These are phyloP conservation scores for Lichenostomus cassidix DNA, from an alignment of 2,113 vertebrate species.

Conservation along the genomic window DNA sequence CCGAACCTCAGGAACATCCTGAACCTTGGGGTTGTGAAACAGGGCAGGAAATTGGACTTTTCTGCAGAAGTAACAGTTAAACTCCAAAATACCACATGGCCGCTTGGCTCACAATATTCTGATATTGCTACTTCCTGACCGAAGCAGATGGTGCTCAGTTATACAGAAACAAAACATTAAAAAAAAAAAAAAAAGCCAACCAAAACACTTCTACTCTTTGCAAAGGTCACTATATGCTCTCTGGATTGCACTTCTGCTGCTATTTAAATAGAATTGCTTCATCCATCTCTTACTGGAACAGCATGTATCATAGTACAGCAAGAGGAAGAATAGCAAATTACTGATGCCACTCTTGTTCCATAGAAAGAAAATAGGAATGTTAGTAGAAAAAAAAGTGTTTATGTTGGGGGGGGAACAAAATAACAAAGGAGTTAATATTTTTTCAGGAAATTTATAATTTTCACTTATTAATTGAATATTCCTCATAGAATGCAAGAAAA, in stretches of 20 bases:
- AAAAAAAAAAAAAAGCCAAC: not conserved
- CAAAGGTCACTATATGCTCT: not conserved
- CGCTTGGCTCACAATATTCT: conserved; percentile 3
- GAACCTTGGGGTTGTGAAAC: not conserved
- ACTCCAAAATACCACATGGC: conserved; percentile 25
- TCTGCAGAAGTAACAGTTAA: conserved; percentile 1
- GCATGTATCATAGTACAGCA: not conserved
- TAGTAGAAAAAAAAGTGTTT: not conserved
- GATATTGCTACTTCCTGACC: conserved; percentile 52
- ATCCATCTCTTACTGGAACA: conserved; percentile 3
- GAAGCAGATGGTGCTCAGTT: conserved; percentile 47
- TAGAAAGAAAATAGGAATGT: not conserved
- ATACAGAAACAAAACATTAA: not conserved
- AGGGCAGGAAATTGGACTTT: not conserved
- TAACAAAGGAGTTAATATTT: not conserved
- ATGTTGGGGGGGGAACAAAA: not conserved
- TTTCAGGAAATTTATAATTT: not conserved
- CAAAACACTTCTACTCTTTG: not conserved
- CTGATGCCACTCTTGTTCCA: not conserved
- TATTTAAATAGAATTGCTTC: conserved; percentile 31
- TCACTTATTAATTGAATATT: not conserved
- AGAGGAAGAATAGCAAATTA: not conserved
- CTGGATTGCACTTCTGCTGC: not conserved
- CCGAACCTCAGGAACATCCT: not conserved
- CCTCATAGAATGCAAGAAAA: not conserved